Conservation (phyloP, 2,113 vertebrate genomes). For the Meriones unguiculatus region DNA sequence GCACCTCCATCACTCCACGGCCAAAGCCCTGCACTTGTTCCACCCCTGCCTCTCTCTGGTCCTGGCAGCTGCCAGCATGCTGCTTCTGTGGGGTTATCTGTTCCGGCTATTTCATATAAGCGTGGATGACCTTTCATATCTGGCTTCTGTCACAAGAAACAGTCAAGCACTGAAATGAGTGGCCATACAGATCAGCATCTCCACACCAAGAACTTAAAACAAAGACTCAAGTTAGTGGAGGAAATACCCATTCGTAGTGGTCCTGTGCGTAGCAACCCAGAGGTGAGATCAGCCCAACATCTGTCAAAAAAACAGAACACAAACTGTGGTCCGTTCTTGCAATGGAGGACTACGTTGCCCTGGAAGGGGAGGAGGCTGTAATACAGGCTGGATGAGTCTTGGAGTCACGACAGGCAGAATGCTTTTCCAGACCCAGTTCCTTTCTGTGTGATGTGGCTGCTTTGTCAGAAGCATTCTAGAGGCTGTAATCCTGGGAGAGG, state of each 20-base stretch:
- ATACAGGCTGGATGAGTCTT: not conserved
- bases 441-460: not conserved
- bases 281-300: not conserved
- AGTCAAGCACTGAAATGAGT: not conserved
- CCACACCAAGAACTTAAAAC: not conserved
- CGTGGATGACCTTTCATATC: not conserved
- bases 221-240: not conserved
- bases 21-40: not conserved
- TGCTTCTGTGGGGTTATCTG: not conserved
- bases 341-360: not conserved
- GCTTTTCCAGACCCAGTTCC: too few species aligned
- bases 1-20: too few species aligned
- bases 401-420: rapidly evolving
- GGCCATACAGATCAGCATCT: not conserved
- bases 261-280: not conserved
- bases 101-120: not conserved
- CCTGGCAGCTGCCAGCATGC: not conserved
- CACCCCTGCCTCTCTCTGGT: too few species aligned
- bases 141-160: not conserved
- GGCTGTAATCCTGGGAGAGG: not conserved
- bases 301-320: not conserved
- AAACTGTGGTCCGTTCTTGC: rapidly evolving
- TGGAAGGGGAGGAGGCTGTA: not conserved
- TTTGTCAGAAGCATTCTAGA: not conserved
- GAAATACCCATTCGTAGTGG: too few species aligned